phyloP scores from a whole-genome alignment of 2,888 invertebrate genomes.

The Catocala nupta region DNA sequence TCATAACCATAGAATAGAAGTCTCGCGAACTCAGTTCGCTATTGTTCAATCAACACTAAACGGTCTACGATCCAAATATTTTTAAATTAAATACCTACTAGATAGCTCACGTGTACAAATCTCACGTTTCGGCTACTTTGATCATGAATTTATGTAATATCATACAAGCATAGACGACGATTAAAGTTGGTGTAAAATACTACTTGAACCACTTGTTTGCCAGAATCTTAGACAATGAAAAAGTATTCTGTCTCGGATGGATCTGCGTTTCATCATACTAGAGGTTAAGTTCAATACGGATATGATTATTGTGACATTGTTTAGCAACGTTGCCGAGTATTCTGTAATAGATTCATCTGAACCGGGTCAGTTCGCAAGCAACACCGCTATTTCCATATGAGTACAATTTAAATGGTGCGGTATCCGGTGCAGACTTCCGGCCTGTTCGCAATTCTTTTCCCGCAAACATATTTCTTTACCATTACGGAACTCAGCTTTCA shows the following conservation, averaged over 20 bases:
- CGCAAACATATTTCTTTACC: slow-evolving; percentile 44
- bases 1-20: not conserved
- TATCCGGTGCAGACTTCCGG: slow-evolving; percentile 72
- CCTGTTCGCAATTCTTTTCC: slow-evolving; percentile 59
- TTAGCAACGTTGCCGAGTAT: slow-evolving; percentile 27
- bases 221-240: too few relatives aligned
- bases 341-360: slow-evolving; percentile 44
- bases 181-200: too few relatives aligned
- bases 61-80: not conserved
- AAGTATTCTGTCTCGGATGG: too few relatives aligned
- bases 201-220: too few relatives aligned
- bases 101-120: too few relatives aligned
- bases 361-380: slow-evolving; percentile 70
- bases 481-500: too few relatives aligned
- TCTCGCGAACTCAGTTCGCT: not conserved
- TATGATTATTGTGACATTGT: slow-evolving; percentile 33
- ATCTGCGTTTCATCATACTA: too few relatives aligned
- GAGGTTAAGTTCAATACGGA: slow-evolving; percentile 5
- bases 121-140: too few relatives aligned
- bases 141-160: too few relatives aligned
- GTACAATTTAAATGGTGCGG: slow-evolving; percentile 73
- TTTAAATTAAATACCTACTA: too few relatives aligned
- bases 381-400: slow-evolving; percentile 73
- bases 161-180: too few relatives aligned
- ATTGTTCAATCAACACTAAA: not conserved